Evolutionary conservation across 2,113 vertebrate species (phyloP), one percentile per base, ranked within the genome.

Genomic region (Mastomys coucha): DNA sequence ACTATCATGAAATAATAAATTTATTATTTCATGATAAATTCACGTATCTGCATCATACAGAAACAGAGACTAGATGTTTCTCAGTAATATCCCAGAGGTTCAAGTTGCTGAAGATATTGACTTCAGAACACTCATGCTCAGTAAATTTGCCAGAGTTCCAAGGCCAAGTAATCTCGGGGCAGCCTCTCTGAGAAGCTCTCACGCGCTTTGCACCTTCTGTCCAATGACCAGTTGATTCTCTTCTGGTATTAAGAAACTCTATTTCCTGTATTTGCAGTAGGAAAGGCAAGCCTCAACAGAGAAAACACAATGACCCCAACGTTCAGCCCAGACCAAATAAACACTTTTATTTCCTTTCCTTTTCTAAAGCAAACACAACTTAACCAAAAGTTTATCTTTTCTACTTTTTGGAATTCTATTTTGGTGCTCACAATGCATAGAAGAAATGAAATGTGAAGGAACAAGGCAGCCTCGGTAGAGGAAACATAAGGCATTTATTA

Each of bases 401-500:
- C 98, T 98, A 97, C 97, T 94, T 97, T 69, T 98, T 98, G 94
- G 94, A 98, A 97, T 98, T 98, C 97, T 97, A 95, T 97, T 98
- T 93, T 95, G 93, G 97, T 95, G 93, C 65, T 97, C 77, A 96
- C 96, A 98, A 97, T 97, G 95, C 96, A 97, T 92, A 98, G 97
- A 85, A 98, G 98, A 97, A 95, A 77, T 91, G 96, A 95, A 95
- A 85, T 92, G 97, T 97, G 88, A 95, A 96, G 97, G 93, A 98
- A 82, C 60, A 93, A 94, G 96, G 86, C 14, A 96, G 73, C 77
- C 96, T 96, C 92, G 89, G 89, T 96, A 93, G 95, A 97, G 97
- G 97, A 98, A 98, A 98, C 98, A 99, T 98, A 98, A 98, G 98
- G 98, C 97, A 98, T 99, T 98, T 99, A 98, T 99, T 99, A 98